Conservation (phyloP, 2,797 vertebrate species). For the Carcharodon carcharias region DNA sequence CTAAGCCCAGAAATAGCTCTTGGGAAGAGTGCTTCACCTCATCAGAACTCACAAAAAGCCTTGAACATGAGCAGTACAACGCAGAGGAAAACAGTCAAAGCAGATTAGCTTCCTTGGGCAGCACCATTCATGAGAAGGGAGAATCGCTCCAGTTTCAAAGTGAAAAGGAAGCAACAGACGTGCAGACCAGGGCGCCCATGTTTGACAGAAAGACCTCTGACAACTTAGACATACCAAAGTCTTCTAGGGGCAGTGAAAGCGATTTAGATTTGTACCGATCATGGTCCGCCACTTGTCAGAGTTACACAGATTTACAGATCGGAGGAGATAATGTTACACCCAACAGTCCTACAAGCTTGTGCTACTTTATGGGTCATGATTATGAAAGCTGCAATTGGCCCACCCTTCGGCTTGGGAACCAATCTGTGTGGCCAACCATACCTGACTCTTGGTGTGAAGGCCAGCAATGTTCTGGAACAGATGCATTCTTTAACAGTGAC, state of each 20-base stretch:
- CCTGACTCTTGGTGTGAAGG: neutral
- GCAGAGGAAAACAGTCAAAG: neutral
- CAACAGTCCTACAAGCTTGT: conserved; percentile 47
- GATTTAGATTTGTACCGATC: conserved; percentile 56
- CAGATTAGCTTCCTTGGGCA: neutral
- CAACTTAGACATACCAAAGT: conserved; percentile 50
- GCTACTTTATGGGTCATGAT: conserved; percentile 47
- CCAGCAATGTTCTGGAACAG: neutral
- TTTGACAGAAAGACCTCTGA: conserved; percentile 40
- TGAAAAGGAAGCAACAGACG: neutral
- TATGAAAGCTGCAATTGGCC: conserved; percentile 46
- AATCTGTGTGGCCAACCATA: too few relatives aligned
- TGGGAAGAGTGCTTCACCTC: neutral
- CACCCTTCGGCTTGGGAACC: conserved; percentile 54
- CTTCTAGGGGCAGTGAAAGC: conserved; percentile 33
- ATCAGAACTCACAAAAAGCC: neutral
- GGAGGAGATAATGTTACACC: conserved; percentile 53
- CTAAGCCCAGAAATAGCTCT: neutral
- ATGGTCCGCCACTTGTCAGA: conserved; percentile 61
- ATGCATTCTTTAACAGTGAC: conserved; percentile 46
- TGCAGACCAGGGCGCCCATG: neutral
- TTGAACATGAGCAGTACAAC: neutral
- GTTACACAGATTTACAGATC: conserved; percentile 62
- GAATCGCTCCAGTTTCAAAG: neutral
- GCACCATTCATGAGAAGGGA: neutral